These are phyloP conservation scores for Tridacna gigas DNA, from an alignment of 2,888 invertebrate species.

Conservation along the genomic window DNA sequence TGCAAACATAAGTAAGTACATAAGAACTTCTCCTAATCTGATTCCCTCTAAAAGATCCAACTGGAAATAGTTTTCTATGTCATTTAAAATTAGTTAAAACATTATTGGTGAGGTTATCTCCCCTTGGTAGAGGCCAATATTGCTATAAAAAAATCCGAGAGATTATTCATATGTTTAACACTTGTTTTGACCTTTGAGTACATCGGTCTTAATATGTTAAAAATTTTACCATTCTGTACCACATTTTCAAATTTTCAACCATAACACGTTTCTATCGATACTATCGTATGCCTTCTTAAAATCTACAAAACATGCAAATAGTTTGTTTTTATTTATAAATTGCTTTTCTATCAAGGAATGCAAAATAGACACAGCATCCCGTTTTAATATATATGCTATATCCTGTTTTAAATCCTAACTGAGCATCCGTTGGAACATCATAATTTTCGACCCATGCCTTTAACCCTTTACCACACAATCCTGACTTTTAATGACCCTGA, in stretches of 20 bases:
- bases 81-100: conserved; percentile 5
- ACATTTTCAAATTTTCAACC: not conserved
- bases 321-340: not conserved
- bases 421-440: conserved; percentile 3
- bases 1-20: conserved; percentile 17
- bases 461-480: too few species aligned
- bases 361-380: not conserved
- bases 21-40: not conserved
- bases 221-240: conserved; percentile 3
- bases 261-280: not conserved
- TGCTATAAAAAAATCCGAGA: not conserved
- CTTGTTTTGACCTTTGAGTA: not conserved
- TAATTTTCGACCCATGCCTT: not conserved
- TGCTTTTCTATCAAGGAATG: not conserved
- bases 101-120: conserved; percentile 24
- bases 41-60: not conserved
- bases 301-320: conserved; percentile 12
- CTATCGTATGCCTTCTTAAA: conserved; percentile 14
- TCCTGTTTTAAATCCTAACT: conserved; percentile 7
- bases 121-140: conserved; percentile 15
- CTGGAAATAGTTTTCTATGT: conserved; percentile 15
- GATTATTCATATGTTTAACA: not conserved
- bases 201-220: not conserved
- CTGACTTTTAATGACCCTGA: too few species aligned
- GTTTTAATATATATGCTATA: too few species aligned